Conservation (phyloP, 2,113 vertebrate species). For the Gracilinanus agilis region DNA sequence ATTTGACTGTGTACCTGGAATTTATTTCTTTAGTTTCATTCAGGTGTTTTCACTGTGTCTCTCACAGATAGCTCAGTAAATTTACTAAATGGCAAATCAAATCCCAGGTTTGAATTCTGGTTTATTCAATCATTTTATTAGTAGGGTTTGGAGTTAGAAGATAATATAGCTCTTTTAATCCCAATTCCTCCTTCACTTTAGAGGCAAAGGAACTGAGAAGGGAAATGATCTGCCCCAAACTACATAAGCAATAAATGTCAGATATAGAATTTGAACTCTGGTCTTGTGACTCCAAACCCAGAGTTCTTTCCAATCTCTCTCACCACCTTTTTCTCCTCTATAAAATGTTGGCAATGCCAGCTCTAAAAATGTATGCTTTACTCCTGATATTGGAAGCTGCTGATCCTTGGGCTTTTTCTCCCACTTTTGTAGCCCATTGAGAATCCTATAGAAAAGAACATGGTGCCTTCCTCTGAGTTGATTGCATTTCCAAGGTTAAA, state of each 20-base stretch:
- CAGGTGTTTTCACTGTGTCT: neutral
- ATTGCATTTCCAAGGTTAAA: fast-evolving
- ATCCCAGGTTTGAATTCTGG: neutral
- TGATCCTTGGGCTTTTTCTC: neutral
- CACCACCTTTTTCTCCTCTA: neutral
- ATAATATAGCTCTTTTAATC: neutral
- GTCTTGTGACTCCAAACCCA: neutral
- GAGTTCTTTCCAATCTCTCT: neutral
- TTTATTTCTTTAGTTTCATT: neutral
- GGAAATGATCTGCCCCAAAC: neutral
- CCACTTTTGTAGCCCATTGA: neutral
- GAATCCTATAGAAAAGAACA: no score
- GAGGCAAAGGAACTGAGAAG: neutral
- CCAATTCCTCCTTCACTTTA: neutral
- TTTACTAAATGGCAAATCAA: neutral
- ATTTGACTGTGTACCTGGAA: neutral
- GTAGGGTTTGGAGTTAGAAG: neutral
- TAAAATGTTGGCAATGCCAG: neutral
- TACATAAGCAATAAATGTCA: neutral
- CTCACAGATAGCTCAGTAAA: neutral
- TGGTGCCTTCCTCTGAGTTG: fast-evolving
- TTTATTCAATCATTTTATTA: neutral
- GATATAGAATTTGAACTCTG: neutral
- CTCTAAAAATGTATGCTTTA: neutral
- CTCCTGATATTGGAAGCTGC: neutral